Evolutionary conservation across 2,113 vertebrate genomes (phyloP).

Genomic region (Rana temporaria): DNA sequence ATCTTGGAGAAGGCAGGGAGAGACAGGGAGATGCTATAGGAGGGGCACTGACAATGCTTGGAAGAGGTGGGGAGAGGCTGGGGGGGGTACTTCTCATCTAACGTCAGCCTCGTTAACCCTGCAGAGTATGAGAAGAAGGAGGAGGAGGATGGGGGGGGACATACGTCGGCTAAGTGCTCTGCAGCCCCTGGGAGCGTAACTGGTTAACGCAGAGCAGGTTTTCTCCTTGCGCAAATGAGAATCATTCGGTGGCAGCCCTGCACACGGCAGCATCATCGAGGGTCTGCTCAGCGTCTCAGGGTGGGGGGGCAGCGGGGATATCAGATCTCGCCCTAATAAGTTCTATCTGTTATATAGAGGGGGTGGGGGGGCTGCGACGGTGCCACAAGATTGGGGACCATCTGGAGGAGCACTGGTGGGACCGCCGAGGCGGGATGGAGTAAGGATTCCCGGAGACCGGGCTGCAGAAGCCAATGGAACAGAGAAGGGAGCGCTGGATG

Average conservation of each 20-base stretch:
- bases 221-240: neutral
- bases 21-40: neutral
- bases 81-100: conserved; percentile 13
- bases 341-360: too few species aligned
- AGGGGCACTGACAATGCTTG: conserved; percentile 9
- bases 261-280: neutral
- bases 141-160: neutral
- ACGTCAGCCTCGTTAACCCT: conserved; percentile 31
- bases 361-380: too few species aligned
- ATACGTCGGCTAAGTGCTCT: neutral
- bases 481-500: neutral
- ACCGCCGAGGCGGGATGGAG: conserved; percentile 4
- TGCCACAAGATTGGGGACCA: too few species aligned
- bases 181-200: neutral
- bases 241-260: conserved; percentile 4
- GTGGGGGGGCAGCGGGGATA: neutral
- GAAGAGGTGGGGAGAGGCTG: conserved; percentile 16
- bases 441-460: neutral
- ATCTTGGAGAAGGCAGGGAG: neutral
- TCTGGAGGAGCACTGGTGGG: neutral
- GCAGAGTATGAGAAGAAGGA: neutral
- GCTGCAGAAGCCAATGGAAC: conserved; percentile 3
- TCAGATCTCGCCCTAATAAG: neutral
- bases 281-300: neutral
- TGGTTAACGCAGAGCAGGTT: neutral